Evolutionary conservation across 2,888 invertebrate species (phyloP).

Genomic region (Drosophila macrospina): DNA sequence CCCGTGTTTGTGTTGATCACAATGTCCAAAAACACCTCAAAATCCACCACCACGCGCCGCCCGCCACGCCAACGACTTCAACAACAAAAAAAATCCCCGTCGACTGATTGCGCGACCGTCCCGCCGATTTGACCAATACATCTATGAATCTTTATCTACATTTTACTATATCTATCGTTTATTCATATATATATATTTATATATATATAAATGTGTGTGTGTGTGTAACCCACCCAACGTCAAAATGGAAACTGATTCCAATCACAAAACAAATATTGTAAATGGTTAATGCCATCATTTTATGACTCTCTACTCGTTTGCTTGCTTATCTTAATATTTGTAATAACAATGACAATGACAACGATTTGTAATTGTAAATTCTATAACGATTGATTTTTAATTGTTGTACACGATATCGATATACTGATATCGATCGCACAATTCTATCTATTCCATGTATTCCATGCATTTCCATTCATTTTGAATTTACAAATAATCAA

Average conservation of each 20-base stretch:
- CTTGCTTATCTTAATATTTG: slow-evolving; percentile 16
- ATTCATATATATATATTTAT: slow-evolving; percentile 17
- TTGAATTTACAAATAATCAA: slow-evolving; percentile 19
- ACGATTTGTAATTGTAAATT: slow-evolving; percentile 34
- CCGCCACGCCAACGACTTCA: slow-evolving; percentile 74
- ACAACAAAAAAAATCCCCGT: slow-evolving; percentile 72
- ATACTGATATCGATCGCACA: slow-evolving; percentile 33
- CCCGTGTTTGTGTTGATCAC: slow-evolving; percentile 49
- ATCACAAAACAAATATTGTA: slow-evolving; percentile 40
- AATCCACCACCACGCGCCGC: slow-evolving; percentile 61
- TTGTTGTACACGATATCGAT: slow-evolving; percentile 28
- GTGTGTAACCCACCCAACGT: slow-evolving; percentile 4
- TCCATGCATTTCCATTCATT: slow-evolving; percentile 36
- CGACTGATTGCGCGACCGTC: slow-evolving; percentile 75
- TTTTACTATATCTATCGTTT: slow-evolving; percentile 7
- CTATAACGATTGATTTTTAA: slow-evolving; percentile 13
- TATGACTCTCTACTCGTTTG: slow-evolving; percentile 37
- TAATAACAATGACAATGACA: slow-evolving; percentile 18
- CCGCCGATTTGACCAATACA: slow-evolving; percentile 70
- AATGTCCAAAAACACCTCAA: slow-evolving; percentile 30
- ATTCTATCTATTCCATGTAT: slow-evolving; percentile 40
- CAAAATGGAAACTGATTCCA: slow-evolving; percentile 36
- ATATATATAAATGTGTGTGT: slow-evolving; percentile 19
- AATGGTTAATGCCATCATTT: slow-evolving; percentile 41
- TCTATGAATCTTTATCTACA: slow-evolving; percentile 32